These are phyloP conservation scores for Trochalopteron elliotii DNA, from an alignment of 2,113 vertebrate genomes.

Conservation along the genomic window DNA sequence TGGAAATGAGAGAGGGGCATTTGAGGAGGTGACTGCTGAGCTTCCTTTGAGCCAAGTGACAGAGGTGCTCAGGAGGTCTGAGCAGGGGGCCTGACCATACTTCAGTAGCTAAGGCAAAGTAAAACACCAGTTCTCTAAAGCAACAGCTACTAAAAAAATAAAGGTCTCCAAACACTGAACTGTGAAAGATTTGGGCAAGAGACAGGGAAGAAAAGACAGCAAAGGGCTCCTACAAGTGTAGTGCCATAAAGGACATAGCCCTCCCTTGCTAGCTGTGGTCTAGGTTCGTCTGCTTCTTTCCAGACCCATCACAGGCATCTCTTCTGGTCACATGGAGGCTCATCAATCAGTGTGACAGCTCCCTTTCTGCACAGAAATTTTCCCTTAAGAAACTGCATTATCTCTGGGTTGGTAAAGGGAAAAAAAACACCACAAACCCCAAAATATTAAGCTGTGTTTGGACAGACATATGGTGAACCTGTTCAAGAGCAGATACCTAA, in stretches of 20 bases:
- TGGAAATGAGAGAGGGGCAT: background rate
- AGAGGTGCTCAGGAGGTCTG: background rate
- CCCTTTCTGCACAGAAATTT: background rate
- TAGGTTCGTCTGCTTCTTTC: background rate
- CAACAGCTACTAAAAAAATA: background rate
- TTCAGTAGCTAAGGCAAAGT: background rate
- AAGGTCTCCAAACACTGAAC: background rate
- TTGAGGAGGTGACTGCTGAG: background rate
- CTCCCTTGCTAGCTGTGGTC: background rate
- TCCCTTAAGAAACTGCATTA: background rate
- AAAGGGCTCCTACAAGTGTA: background rate
- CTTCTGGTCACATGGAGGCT: background rate
- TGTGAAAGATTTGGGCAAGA: background rate
- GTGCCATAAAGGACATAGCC: no score
- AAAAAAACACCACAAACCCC: accelerated
- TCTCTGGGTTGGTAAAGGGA: background rate
- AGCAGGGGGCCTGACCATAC: background rate
- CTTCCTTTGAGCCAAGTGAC: background rate
- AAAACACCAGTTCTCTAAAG: background rate
- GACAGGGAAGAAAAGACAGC: background rate
- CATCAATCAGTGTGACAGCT: background rate
- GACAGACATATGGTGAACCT: no score
- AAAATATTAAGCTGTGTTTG: background rate
- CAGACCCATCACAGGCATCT: background rate
- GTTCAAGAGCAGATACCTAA: background rate